Conservation (phyloP, 2,888 invertebrate genomes). For the Heteromyza rotundicornis region DNA sequence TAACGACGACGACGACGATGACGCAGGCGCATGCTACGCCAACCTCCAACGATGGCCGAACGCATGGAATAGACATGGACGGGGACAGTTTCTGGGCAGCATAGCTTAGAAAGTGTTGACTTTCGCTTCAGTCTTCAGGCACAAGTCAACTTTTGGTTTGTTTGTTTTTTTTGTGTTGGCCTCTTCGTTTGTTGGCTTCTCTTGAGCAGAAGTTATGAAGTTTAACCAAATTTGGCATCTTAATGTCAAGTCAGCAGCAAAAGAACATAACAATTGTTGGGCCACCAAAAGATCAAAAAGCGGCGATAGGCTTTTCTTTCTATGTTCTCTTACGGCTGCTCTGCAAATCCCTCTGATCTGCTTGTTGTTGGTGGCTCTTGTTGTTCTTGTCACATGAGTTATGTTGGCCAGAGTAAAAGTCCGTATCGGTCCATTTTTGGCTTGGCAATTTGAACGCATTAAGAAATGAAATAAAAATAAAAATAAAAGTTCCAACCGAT, state of each 20-base stretch:
- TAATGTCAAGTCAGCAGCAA: conserved; percentile 30
- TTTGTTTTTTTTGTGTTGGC: neutral
- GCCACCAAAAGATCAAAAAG: conserved; percentile 11
- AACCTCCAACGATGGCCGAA: neutral
- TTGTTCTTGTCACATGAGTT: conserved; percentile 14
- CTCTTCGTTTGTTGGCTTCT: neutral
- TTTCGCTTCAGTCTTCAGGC: conserved; percentile 11
- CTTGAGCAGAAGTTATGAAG: conserved; percentile 27
- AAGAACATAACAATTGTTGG: neutral
- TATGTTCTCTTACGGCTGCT: neutral
- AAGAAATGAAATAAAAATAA: neutral
- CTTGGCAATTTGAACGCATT: neutral
- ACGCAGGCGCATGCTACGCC: conserved; percentile 3
- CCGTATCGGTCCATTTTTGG: conserved; percentile 4
- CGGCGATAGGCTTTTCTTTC: neutral
- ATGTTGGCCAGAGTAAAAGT: conserved; percentile 11
- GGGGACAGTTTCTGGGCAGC: too few relatives aligned
- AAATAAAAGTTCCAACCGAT: neutral
- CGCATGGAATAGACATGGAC: too few relatives aligned
- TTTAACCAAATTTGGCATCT: conserved; percentile 38
- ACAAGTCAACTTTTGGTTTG: neutral
- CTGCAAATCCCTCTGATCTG: neutral
- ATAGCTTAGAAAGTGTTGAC: conserved; percentile 26
- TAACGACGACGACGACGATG: too few relatives aligned
- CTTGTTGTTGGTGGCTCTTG: too few relatives aligned